These are phyloP conservation scores for Mormyrus proboscirostris DNA, from an alignment of 2,797 vertebrate species.

Conservation along the genomic window DNA sequence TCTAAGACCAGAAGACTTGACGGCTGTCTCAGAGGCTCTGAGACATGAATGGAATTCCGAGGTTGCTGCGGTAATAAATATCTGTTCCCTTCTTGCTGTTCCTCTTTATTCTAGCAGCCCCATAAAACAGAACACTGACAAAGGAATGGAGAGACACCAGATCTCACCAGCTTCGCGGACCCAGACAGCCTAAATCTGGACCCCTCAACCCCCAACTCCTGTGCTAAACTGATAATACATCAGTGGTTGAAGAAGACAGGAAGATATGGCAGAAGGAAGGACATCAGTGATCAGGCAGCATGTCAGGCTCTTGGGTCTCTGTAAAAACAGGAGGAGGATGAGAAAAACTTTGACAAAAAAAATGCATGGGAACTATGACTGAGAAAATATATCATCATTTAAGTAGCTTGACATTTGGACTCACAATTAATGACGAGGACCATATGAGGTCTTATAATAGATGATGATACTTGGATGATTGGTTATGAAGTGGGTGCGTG, in stretches of 20 bases:
- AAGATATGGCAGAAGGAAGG: not conserved
- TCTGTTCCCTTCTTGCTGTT: not conserved
- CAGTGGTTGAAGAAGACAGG: conserved; percentile 24
- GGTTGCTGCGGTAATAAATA: not conserved
- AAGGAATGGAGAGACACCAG: not conserved
- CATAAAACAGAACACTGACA: not conserved
- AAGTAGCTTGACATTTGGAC: conserved; percentile 25
- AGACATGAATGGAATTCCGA: not conserved
- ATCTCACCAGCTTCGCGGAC: not conserved
- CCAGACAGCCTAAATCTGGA: not conserved
- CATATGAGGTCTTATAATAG: not conserved
- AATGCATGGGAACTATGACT: conserved; percentile 29
- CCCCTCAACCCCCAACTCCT: not conserved
- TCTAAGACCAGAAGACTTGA: not conserved
- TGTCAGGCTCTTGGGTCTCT: not conserved
- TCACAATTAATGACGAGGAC: conserved; percentile 13
- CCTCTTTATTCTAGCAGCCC: not conserved
- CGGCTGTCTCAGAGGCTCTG: not conserved
- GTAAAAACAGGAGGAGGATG: conserved; percentile 15
- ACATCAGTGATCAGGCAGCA: not conserved
- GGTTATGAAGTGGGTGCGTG: not conserved
- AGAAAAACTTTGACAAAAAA: conserved; percentile 22
- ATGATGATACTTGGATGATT: not conserved
- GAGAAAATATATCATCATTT: conserved; percentile 27
- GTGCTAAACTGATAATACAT: conserved; percentile 24